These are phyloP conservation scores for Aradophagus sp. DNA, from an alignment of 1,140 invertebrate species.

Conservation along the genomic window DNA sequence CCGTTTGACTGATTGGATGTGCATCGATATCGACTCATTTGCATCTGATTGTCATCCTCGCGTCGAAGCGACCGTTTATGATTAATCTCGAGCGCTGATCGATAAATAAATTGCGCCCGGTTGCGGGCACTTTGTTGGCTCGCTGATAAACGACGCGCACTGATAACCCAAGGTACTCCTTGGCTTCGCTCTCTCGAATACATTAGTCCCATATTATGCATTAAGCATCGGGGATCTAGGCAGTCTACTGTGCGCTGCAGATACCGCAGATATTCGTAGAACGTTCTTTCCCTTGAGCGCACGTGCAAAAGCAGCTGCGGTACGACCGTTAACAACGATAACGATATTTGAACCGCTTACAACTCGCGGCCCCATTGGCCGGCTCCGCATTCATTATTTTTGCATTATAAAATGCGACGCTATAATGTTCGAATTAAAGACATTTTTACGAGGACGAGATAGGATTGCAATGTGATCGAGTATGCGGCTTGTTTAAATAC, in stretches of 20 bases:
- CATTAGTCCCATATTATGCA: constrained; percentile 44
- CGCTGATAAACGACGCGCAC: constrained; percentile 37
- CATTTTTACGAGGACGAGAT: constrained; percentile 44
- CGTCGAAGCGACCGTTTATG: constrained; percentile 31
- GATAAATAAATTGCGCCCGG: constrained; percentile 37
- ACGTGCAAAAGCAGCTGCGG: constrained; percentile 47
- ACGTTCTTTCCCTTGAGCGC: constrained; percentile 39
- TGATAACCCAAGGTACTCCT: constrained; percentile 31
- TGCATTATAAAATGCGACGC: constrained; percentile 33
- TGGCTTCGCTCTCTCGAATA: constrained; percentile 24
- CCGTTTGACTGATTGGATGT: constrained; percentile 41
- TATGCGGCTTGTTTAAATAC: constrained; percentile 33
- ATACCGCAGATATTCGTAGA: constrained; percentile 45
- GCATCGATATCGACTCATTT: constrained; percentile 49
- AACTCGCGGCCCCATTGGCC: constrained; percentile 28
- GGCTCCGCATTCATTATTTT: constrained; percentile 45
- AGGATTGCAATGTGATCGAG: constrained; percentile 34
- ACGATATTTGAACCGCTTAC: constrained; percentile 48
- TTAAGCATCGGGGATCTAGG: constrained; percentile 40
- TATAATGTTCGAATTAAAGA: constrained; percentile 44
- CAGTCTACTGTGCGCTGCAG: constrained; percentile 29
- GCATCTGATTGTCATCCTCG: constrained; percentile 41
- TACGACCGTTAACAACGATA: constrained; percentile 50
- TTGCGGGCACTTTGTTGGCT: constrained; percentile 32
- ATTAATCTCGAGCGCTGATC: constrained; percentile 38